Evolutionary conservation across 2,797 vertebrate species (phyloP).

Genomic region (Mus caroli): DNA sequence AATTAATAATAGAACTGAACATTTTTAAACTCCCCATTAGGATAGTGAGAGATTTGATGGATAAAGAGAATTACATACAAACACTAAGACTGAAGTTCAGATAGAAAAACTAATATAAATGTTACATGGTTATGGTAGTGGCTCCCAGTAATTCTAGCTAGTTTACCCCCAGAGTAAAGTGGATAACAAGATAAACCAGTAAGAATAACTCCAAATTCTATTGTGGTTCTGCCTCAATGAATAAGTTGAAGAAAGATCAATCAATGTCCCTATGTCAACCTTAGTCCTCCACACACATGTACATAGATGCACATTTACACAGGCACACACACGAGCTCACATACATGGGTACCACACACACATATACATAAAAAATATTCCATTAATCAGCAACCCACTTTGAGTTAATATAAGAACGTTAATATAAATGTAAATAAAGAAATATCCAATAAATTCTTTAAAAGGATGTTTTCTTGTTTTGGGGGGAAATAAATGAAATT

Average conservation of each 20-base stretch:
- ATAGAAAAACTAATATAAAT: neutral
- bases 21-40: neutral
- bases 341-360: neutral
- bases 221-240: neutral
- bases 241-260: neutral
- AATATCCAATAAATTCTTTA: too few relatives aligned
- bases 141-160: too few relatives aligned
- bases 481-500: neutral
- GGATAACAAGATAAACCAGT: neutral
- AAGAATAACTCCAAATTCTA: neutral
- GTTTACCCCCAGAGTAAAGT: neutral
- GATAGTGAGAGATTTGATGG: neutral
- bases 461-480: neutral
- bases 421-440: too few relatives aligned
- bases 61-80: neutral
- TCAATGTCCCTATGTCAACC: neutral
- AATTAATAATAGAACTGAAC: neutral
- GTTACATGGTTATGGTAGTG: neutral
- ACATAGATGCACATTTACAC: neutral
- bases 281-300: neutral
- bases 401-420: neutral
- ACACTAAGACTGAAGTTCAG: neutral
- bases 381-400: neutral
- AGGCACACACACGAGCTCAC: neutral
- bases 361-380: neutral